These are phyloP conservation scores for Kryphioiulus occultus DNA, from an alignment of 2,888 invertebrate species.

Conservation along the genomic window DNA sequence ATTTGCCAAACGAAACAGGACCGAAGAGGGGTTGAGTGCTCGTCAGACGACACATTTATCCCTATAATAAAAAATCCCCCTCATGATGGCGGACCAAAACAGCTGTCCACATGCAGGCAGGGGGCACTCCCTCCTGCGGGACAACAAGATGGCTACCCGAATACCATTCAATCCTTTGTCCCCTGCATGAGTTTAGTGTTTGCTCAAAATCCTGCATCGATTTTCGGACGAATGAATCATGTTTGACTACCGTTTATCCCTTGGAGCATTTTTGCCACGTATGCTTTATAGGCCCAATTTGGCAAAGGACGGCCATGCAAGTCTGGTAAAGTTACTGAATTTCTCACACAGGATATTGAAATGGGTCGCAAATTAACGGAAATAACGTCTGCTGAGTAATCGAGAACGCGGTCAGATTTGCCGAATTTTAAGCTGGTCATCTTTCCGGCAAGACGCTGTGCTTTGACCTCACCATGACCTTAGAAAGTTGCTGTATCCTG, in stretches of 20 bases:
- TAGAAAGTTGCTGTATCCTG: background rate
- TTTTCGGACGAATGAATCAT: background rate
- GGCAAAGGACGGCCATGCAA: background rate
- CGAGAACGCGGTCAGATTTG: background rate
- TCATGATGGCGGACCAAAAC: background rate
- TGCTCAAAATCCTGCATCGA: background rate
- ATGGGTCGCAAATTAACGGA: conserved; percentile 26
- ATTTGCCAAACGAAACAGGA: background rate
- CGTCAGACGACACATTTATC: background rate
- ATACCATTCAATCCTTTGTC: conserved; percentile 2
- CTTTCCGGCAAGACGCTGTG: background rate
- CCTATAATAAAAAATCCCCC: background rate
- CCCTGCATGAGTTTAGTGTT: background rate
- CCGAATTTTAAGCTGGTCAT: background rate
- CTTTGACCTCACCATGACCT: too few relatives aligned
- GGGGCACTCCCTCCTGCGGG: conserved; percentile 12
- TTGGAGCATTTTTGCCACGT: too few relatives aligned
- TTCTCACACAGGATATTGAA: background rate
- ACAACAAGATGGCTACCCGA: background rate
- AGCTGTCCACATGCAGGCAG: conserved; percentile 3
- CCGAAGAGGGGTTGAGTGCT: background rate
- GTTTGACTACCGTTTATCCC: background rate
- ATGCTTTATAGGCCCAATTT: background rate
- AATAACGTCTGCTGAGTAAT: background rate
- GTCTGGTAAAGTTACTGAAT: background rate